Evolutionary conservation across 2,113 vertebrate genomes (phyloP).

Genomic region (Osmerus eperlanus): DNA sequence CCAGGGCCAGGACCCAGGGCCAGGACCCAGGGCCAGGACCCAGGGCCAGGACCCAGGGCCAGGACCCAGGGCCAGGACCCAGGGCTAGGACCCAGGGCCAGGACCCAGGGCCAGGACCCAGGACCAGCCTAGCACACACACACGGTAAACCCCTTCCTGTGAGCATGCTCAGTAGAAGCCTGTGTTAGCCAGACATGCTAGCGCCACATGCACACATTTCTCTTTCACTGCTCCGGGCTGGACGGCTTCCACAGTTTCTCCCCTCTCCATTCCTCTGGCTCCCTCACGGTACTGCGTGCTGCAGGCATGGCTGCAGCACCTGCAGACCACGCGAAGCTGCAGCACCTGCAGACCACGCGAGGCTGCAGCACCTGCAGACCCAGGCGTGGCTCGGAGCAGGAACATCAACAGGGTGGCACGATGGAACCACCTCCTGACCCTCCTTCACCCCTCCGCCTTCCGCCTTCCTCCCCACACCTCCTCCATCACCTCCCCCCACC

Average conservation of each 20-base stretch:
- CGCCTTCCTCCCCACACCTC: too few relatives aligned
- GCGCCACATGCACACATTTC: neutral
- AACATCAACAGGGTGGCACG: too few relatives aligned
- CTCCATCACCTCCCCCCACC: too few relatives aligned
- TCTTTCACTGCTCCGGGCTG: neutral
- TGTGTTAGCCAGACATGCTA: neutral
- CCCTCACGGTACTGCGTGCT: neutral
- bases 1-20: neutral
- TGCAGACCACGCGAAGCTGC: neutral
- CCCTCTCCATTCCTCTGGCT: neutral
- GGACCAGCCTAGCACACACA: slow-evolving; percentile 1
- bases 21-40: too few relatives aligned
- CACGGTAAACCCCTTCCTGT: neutral
- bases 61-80: neutral
- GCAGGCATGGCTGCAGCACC: neutral
- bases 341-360: neutral
- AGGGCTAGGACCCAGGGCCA: too few relatives aligned
- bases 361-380: neutral
- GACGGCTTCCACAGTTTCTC: neutral
- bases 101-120: too few relatives aligned
- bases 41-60: neutral
- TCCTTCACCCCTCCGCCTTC: too few relatives aligned
- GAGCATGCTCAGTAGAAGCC: slow-evolving; percentile 4
- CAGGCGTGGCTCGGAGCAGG: too few relatives aligned
- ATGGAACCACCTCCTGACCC: too few relatives aligned